A percentile compares a stretch with the other conserved stretches of the same genome.
Conservation (phyloP, 2,888 invertebrate genomes). For the Idaea biselata region DNA sequence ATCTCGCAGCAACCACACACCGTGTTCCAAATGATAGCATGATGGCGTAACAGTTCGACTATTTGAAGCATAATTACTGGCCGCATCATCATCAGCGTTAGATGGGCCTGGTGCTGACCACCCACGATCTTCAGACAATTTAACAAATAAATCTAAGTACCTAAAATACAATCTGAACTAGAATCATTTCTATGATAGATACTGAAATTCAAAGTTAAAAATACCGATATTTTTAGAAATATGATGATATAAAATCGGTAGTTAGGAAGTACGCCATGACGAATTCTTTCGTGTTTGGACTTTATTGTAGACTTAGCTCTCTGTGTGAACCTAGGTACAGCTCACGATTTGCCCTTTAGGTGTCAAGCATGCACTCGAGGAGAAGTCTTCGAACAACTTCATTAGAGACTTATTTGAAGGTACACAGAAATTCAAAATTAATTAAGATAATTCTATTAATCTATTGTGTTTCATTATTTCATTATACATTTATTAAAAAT, state of each 20-base stretch:
- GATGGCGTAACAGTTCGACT: constrained; percentile 61
- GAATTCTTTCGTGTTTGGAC: too few species aligned
- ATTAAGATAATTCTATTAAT: too few species aligned
- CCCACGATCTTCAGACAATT: constrained; percentile 38
- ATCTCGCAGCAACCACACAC: constrained; percentile 55
- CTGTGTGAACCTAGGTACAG: too few species aligned
- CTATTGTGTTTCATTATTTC: too few species aligned
- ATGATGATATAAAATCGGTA: too few species aligned
- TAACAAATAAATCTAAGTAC: background rate
- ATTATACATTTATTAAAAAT: too few species aligned
- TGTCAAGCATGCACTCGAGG: background rate
- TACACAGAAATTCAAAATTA: background rate
- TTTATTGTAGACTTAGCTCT: too few species aligned
- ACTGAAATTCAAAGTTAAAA: too few species aligned
- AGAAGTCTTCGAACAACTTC: background rate
- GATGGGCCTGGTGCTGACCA: constrained; percentile 53
- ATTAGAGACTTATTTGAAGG: background rate
- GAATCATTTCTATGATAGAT: too few species aligned
- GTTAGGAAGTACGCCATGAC: too few species aligned
- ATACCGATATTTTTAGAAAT: too few species aligned
- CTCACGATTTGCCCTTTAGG: background rate
- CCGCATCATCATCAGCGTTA: constrained; percentile 63
- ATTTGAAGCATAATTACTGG: constrained; percentile 66
- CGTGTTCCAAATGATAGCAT: constrained; percentile 54
- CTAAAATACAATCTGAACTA: background rate